A percentile compares a stretch with the other conserved stretches of the same genome.
Conservation (phyloP, 2,113 vertebrate species). For the Pedionomus torquatus region DNA sequence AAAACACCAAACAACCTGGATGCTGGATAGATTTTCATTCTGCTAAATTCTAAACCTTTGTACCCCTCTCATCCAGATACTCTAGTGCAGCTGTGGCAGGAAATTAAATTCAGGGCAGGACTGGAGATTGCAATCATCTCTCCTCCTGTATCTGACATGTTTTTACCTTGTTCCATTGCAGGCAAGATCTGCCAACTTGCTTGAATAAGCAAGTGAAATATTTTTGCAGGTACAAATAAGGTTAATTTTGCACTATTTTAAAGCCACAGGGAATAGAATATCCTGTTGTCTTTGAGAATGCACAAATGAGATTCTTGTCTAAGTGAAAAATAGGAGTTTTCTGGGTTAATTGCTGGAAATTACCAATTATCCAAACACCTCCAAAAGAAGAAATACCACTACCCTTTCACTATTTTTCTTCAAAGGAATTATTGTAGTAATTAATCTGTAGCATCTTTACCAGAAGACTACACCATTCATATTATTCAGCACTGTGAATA, state of each 20-base stretch:
- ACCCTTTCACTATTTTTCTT: not conserved
- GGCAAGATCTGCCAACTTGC: not conserved
- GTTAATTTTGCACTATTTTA: constrained; percentile 26
- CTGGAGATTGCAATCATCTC: not conserved
- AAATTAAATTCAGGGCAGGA: constrained; percentile 61
- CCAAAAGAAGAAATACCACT: not conserved
- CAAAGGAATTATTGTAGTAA: constrained; percentile 8
- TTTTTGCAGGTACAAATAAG: constrained; percentile 15
- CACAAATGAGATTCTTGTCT: constrained; percentile 51
- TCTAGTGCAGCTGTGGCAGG: not conserved
- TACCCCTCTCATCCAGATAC: not conserved
- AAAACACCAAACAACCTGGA: not conserved
- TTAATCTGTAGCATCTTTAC: not conserved
- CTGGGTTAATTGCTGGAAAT: constrained; percentile 50
- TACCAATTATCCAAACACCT: constrained; percentile 58
- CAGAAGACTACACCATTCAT: not conserved
- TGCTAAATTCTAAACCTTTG: not conserved
- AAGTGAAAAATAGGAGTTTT: constrained; percentile 56
- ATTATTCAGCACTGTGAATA: not conserved
- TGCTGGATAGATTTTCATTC: not conserved
- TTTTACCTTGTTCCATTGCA: not conserved
- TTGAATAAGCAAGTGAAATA: not conserved
- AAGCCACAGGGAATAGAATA: constrained; percentile 51
- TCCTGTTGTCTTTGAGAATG: constrained; percentile 10
- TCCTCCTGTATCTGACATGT: not conserved